Percentiles rank a stretch among this genome's conserved stretches.
These are phyloP conservation scores for Rhodeus uyekii DNA, from an alignment of 2,797 vertebrate genomes.

Conservation along the genomic window DNA sequence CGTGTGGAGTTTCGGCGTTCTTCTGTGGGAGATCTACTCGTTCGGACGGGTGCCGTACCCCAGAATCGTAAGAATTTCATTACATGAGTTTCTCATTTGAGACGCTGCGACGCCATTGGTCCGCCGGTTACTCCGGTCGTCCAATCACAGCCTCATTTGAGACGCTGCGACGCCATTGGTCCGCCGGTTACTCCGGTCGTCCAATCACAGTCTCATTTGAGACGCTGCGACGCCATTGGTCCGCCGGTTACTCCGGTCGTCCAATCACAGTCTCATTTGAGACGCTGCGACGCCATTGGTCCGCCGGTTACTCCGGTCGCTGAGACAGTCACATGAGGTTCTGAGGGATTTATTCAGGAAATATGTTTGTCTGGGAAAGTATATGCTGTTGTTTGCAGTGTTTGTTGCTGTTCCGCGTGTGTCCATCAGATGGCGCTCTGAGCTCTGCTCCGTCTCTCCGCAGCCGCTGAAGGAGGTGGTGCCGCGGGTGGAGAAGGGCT, in stretches of 20 bases:
- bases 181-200: too few species aligned
- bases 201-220: too few species aligned
- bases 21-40: conserved; percentile 99
- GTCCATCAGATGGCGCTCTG: conserved; percentile 67
- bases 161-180: too few species aligned
- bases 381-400: neutral
- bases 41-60: conserved; percentile 99
- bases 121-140: too few species aligned
- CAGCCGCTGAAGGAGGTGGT: conserved; percentile 95
- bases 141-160: too few species aligned
- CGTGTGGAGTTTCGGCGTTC: conserved; percentile 97
- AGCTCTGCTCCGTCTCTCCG: neutral
- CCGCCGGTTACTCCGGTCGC: too few species aligned
- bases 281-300: neutral
- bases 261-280: too few species aligned
- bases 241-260: too few species aligned
- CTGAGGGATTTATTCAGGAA: neutral
- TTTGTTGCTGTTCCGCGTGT: neutral
- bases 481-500: conserved; percentile 94
- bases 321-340: too few species aligned
- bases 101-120: too few species aligned
- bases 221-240: too few species aligned
- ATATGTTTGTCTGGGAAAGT: neutral
- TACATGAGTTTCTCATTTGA: neutral
- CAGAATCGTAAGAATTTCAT: conserved; percentile 88